Conservation (phyloP, 2,113 vertebrate species). For the Tychaedon coryphoeus region DNA sequence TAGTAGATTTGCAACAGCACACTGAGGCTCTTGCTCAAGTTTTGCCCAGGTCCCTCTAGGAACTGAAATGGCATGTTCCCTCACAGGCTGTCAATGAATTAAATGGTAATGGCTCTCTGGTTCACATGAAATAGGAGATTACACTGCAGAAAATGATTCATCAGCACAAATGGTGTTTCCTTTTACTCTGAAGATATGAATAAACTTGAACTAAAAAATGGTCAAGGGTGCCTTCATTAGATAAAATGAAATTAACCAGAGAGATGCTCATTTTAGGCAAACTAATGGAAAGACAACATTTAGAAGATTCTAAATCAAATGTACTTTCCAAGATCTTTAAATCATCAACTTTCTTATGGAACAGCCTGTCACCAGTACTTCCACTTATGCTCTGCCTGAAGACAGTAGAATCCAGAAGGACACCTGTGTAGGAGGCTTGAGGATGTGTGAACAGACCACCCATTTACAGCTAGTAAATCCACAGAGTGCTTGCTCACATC, state of each 20-base stretch:
- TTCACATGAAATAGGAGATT: neutral
- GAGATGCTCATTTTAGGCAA: neutral
- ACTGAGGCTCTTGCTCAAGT: neutral
- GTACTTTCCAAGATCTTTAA: neutral
- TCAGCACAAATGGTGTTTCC: neutral
- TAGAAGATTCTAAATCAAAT: neutral
- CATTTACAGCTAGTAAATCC: neutral
- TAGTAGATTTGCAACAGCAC: neutral
- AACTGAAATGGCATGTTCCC: neutral
- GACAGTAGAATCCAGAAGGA: neutral
- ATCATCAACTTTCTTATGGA: neutral
- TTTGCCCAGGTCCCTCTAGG: neutral
- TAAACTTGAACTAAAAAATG: neutral
- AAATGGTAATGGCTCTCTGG: neutral
- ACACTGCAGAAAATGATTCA: neutral
- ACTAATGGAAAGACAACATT: neutral
- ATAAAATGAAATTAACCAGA: neutral
- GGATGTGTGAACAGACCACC: neutral
- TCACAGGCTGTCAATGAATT: neutral
- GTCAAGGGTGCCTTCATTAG: neutral
- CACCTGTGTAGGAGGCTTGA: fast-evolving
- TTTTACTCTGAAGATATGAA: neutral
- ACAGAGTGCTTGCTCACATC: neutral
- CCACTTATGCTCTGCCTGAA: neutral
- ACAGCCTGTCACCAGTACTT: neutral